Evolutionary conservation across 2,113 vertebrate genomes (phyloP).

Genomic region (Orcinus orca): DNA sequence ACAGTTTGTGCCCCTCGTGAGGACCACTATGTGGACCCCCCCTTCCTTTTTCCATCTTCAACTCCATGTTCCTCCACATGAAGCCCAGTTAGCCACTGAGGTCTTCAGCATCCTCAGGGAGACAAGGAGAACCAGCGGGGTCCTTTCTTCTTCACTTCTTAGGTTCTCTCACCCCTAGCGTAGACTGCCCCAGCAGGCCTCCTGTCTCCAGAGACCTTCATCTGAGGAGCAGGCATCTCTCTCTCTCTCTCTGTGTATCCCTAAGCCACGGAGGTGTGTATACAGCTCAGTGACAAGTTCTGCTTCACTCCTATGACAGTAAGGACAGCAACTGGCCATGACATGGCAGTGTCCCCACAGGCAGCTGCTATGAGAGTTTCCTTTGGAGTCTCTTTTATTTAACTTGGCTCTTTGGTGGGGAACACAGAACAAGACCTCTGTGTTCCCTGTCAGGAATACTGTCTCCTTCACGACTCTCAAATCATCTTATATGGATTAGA

Average conservation of each 20-base stretch:
- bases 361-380: neutral
- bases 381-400: neutral
- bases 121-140: neutral
- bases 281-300: neutral
- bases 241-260: neutral
- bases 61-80: neutral
- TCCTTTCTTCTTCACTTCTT: neutral
- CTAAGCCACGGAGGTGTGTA: neutral
- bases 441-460: neutral
- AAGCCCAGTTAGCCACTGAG: neutral
- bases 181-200: neutral
- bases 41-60: neutral
- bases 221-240: neutral
- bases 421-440: neutral
- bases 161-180: neutral
- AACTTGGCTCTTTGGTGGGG: neutral
- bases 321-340: neutral
- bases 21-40: neutral
- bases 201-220: neutral
- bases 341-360: no score
- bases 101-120: neutral
- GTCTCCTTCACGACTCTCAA: neutral
- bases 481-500: neutral
- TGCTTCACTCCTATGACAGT: neutral
- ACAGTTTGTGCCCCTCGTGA: neutral